Base-by-base conservation (phyloP, 2,797 vertebrate species). In the Acipenser transmontanus region DNA sequence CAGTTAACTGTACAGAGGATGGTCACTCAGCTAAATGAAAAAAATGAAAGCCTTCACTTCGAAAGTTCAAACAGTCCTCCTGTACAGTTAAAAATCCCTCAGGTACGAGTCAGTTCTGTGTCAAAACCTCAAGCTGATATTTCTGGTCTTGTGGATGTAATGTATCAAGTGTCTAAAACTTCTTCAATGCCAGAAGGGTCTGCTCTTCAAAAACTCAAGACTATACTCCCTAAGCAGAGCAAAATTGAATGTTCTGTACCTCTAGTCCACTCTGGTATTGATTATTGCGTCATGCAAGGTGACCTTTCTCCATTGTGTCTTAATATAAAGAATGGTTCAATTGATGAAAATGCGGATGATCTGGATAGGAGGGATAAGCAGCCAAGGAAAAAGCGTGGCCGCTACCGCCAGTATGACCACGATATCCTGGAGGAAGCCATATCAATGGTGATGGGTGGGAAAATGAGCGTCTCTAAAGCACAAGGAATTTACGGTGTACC, bases 391-490 rank as follows among this genome's bases (percentile, higher is more conserved):
- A 99, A 99, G 80, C 96, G 97, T 62, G 97, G 97, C 69, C 86
- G 97, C 68, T 99, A 99, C 79, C 93, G 97, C 67, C 97, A 99
- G 51, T 99, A 99, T 14, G 92, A 99, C 85, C 95, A 98, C 8
- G 97, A 98, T 76, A 94, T 99, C 76, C 86, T 99, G 90, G 97
- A 99, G 86, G 97, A 99, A 87, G 97, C 97, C 69, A 98, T 99
- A 74, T 81, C 90, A 66, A 98, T 99, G 97, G 97, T 99, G 80
- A 95, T 98, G 91, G 90, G 84, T 65, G 97, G 97, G 72, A 96
- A 95, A 84, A 99, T 99, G 97, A 99, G 96, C 68, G 95, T 99
- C 82, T 99, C 97, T 67, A 99, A 99, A 93, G 97, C 97, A 90
- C 97, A 99, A 88, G 92, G 93, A 75, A 91, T 99, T 80, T 99